phyloP scores from a whole-genome alignment of 2,113 vertebrate species.

The Maccullochella peelii region DNA sequence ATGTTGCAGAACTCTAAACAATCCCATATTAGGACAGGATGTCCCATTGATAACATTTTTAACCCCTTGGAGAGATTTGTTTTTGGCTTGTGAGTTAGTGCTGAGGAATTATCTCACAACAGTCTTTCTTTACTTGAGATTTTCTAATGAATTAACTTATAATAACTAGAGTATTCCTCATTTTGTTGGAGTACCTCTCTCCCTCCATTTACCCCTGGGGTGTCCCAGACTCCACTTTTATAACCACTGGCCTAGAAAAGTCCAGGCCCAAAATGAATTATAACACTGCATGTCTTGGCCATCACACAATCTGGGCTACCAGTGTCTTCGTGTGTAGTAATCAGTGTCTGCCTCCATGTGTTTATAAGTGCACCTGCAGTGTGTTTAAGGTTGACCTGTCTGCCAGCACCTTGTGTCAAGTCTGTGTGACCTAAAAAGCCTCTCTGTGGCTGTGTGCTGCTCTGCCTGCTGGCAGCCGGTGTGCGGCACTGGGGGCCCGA shows the following conservation, averaged over 20 bases:
- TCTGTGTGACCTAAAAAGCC: constrained; percentile 43
- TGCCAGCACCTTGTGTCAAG: constrained; percentile 56
- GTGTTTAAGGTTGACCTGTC: constrained; percentile 59
- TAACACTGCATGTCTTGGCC: constrained; percentile 23
- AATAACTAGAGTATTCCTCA: constrained; percentile 8
- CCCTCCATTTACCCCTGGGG: neutral
- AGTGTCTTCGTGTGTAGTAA: neutral
- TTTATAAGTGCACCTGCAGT: constrained; percentile 18
- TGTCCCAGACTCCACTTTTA: constrained; percentile 39
- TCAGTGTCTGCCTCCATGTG: constrained; percentile 5
- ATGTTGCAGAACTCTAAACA: constrained; percentile 3
- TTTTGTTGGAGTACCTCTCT: constrained; percentile 25
- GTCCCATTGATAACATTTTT: neutral
- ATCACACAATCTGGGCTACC: constrained; percentile 17
- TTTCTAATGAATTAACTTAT: constrained; percentile 9
- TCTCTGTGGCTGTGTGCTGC: constrained; percentile 25
- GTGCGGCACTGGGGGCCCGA: constrained; percentile 5
- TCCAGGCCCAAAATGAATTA: constrained; percentile 46
- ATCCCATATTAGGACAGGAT: neutral
- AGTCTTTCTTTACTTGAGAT: neutral
- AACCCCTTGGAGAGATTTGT: neutral
- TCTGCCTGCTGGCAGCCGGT: constrained; percentile 48
- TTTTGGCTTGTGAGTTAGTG: neutral
- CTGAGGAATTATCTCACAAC: neutral
- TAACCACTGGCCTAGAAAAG: constrained; percentile 65